These are phyloP conservation scores for Pongo abelii DNA, from an alignment of 2,113 vertebrate species.

Conservation along the genomic window DNA sequence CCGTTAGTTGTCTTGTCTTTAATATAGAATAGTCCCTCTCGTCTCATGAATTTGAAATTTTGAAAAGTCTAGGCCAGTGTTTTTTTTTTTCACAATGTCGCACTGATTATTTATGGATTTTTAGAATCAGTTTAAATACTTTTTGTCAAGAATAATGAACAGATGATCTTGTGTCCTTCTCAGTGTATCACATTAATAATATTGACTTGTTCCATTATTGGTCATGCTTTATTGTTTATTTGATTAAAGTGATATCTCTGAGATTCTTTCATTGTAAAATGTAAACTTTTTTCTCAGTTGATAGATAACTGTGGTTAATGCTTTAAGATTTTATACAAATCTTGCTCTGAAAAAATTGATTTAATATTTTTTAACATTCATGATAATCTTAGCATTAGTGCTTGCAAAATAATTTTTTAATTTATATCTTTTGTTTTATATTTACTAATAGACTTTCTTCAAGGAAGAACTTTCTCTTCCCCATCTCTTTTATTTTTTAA, in stretches of 20 bases:
- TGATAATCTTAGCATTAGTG: not conserved
- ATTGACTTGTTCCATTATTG: not conserved
- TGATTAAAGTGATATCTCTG: not conserved
- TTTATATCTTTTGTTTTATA: not conserved
- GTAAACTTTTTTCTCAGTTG: not conserved
- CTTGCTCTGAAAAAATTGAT: not conserved
- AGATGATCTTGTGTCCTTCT: not conserved
- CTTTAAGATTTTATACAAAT: conserved; percentile 12
- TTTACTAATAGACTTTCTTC: not conserved
- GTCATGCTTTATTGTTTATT: not conserved
- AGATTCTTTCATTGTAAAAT: not conserved
- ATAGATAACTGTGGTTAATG: not conserved
- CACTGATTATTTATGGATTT: conserved; percentile 19
- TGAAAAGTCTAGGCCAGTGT: not conserved
- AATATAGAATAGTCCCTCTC: not conserved
- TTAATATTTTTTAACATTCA: not conserved
- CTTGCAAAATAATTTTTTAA: not conserved
- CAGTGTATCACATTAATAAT: not conserved
- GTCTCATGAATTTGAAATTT: not conserved
- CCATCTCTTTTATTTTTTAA: not conserved
- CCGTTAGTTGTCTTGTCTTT: not conserved
- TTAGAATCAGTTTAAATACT: not conserved
- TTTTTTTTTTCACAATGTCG: not conserved
- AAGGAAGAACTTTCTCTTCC: not conserved
- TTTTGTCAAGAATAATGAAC: not conserved